Evolutionary conservation across 2,113 vertebrate species (phyloP).

Genomic region (Vidua chalybeata): DNA sequence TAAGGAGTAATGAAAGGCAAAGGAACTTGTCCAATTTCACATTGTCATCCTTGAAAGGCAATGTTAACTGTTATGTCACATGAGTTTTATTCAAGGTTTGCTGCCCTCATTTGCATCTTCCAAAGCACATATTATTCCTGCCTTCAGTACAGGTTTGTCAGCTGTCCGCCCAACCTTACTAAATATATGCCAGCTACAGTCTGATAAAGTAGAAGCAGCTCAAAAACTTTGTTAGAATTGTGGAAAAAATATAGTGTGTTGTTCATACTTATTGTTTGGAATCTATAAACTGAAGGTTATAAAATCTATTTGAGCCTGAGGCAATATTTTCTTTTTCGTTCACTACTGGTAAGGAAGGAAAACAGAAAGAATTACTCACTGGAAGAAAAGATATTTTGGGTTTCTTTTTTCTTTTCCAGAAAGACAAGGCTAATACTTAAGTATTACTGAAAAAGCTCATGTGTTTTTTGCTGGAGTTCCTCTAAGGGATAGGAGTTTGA

Average conservation of each 20-base stretch:
- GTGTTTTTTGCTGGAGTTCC: background rate
- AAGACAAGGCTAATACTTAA: background rate
- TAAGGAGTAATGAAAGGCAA: slow-evolving; percentile 37
- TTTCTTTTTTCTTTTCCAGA: background rate
- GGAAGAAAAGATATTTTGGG: background rate
- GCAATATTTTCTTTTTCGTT: background rate
- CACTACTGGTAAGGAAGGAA: background rate
- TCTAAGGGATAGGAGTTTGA: background rate
- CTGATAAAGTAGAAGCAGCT: background rate
- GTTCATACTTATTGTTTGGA: slow-evolving; percentile 1
- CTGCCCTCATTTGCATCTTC: slow-evolving; percentile 29
- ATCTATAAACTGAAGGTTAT: slow-evolving; percentile 27
- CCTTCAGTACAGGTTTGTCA: slow-evolving; percentile 47
- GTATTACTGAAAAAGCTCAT: background rate
- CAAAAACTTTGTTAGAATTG: background rate
- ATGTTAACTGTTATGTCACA: background rate
- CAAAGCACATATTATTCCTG: slow-evolving; percentile 33
- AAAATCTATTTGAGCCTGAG: background rate
- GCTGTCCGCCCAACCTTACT: background rate
- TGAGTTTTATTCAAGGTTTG: slow-evolving; percentile 6
- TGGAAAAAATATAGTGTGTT: slow-evolving; percentile 20
- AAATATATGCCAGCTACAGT: background rate
- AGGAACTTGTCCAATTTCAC: slow-evolving; percentile 24
- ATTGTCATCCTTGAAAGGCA: slow-evolving; percentile 16
- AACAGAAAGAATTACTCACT: background rate